These are phyloP conservation scores for Halichondria panicea DNA, from an alignment of 37 sponge, comb jelly and placozoan genomes.

Conservation along the genomic window DNA sequence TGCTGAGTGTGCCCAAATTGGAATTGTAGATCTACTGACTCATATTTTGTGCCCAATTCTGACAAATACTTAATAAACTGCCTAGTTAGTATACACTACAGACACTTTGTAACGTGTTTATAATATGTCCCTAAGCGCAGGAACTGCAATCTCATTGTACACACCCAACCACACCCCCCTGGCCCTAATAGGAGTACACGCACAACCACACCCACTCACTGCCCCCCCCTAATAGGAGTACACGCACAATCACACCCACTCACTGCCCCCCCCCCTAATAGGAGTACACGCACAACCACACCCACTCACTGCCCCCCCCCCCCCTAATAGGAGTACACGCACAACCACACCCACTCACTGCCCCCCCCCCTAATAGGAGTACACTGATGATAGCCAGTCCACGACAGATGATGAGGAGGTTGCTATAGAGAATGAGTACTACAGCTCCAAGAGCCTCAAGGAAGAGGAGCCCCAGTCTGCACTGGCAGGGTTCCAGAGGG, in stretches of 20 bases:
- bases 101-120: too few species aligned
- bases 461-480: slow-evolving; percentile 71
- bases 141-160: not conserved
- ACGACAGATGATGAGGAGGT: slow-evolving; percentile 75
- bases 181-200: not conserved
- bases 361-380: slow-evolving; percentile 35
- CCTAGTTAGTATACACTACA: too few species aligned
- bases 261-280: not conserved
- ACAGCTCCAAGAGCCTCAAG: slow-evolving; percentile 85
- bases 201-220: not conserved
- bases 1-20: too few species aligned
- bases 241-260: not conserved
- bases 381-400: slow-evolving; percentile 68
- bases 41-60: too few species aligned
- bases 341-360: not conserved
- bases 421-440: slow-evolving; percentile 94
- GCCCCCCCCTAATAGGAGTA: not conserved
- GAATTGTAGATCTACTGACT: not conserved
- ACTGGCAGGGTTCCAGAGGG: slow-evolving; percentile 55
- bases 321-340: not conserved
- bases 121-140: not conserved
- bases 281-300: not conserved
- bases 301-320: not conserved
- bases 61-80: too few species aligned
- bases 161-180: not conserved